phyloP scores from a whole-genome alignment of 2,888 invertebrate species.

The Oligia latruncula region DNA sequence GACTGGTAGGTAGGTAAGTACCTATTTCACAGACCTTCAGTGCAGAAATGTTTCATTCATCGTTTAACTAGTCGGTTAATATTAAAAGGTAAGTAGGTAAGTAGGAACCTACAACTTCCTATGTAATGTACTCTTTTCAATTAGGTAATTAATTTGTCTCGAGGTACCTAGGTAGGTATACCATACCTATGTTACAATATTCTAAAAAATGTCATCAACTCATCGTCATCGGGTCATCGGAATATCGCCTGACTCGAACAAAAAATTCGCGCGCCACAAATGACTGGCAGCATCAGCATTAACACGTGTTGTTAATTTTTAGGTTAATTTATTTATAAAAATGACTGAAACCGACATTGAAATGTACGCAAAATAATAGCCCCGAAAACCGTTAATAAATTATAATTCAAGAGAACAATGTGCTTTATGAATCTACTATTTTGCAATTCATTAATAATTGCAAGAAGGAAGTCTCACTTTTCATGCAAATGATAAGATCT shows the following conservation, averaged over 20 bases:
- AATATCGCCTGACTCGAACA: neutral
- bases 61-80: neutral
- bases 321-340: conserved; percentile 46
- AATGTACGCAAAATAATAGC: neutral
- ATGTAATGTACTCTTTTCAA: neutral
- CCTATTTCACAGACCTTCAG: neutral
- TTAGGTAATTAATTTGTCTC: neutral
- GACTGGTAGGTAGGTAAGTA: too few species aligned
- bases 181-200: conserved; percentile 5
- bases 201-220: conserved; percentile 30
- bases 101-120: too few species aligned
- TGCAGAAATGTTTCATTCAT: conserved; percentile 6
- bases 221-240: neutral
- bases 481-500: conserved; percentile 19
- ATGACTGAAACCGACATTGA: neutral
- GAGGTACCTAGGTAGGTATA: too few species aligned
- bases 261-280: conserved; percentile 36
- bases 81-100: neutral
- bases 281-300: neutral
- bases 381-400: neutral
- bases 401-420: conserved; percentile 42
- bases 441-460: neutral
- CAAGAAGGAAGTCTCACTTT: conserved; percentile 22
- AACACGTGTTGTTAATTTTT: conserved; percentile 49
- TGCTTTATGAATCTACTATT: neutral